Evolutionary conservation across 2,797 vertebrate genomes (phyloP), one percentile per base, ranked within the genome.

Genomic region (Anas capensis): DNA sequence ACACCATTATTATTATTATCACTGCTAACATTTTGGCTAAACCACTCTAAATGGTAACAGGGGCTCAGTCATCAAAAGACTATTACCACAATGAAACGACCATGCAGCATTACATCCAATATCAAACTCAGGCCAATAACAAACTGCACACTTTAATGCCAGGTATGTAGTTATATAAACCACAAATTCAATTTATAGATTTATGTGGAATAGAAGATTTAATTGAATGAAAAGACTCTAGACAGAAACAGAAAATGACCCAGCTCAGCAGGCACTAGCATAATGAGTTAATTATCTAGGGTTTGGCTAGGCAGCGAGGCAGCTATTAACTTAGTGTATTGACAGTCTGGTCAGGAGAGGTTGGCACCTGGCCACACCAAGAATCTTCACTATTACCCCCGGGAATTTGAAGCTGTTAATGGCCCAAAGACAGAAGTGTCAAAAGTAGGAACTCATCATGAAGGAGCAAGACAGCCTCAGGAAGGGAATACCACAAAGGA

Each of bases 211-310:
- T 53, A 79, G 15, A 84, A 76, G 62, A 76, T 84, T 76, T 97
- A 97, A 96, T 90, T 95, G 93, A 96, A 95, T 72, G 77, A 94
- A 88, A 83, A 76, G 58, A 76, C 46, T 90, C 42, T 34, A 82
- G 77, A 91, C 58, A 95, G 82, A 81, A 95, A 92, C 0, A 2
- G 91, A 95, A 94, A 95, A 93, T 80, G 80, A 97, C 92, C 90
- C 77, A 73, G 88, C 96, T 88, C 94, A 96, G 96, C 88, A 7
- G 94, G 95, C 91, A 84, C 79, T 82, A 72, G 92, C 77, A 95
- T 96, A 96, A 95, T 95, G 92, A 97, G 96, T 94, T 95, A 93
- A 96, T 95, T 96, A 97, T 90, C 72, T 38, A 93, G 77, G 88
- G 66, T 72, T 68, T 95, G 86, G 54, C 80, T 26, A 73, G 77